These are phyloP conservation scores for Phania funesta DNA, from an alignment of 2,888 invertebrate genomes.

Conservation along the genomic window DNA sequence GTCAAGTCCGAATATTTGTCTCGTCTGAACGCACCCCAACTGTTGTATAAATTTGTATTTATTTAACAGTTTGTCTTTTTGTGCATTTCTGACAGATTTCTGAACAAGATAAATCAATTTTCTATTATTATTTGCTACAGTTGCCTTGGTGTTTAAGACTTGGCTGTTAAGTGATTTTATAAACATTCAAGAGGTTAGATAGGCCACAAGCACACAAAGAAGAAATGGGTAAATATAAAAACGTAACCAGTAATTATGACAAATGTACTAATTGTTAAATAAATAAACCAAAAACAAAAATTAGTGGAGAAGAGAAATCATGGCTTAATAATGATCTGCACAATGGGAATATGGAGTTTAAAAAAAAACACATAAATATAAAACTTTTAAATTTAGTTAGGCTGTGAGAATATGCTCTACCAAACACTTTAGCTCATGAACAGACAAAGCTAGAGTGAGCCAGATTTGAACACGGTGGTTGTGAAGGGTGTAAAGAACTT, in stretches of 20 bases:
- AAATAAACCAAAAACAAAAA: slow-evolving; percentile 43
- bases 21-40: too few species aligned
- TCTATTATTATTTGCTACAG: slow-evolving; percentile 43
- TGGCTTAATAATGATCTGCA: background rate
- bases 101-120: slow-evolving; percentile 62
- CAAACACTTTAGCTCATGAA: too few species aligned
- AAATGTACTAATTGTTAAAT: slow-evolving; percentile 56
- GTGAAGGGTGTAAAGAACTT: too few species aligned
- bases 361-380: too few species aligned
- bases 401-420: too few species aligned
- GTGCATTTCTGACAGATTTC: slow-evolving; percentile 31
- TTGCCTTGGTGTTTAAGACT: slow-evolving; percentile 11
- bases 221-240: background rate
- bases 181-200: slow-evolving; percentile 10
- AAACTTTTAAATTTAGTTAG: too few species aligned
- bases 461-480: too few species aligned
- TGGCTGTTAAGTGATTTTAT: slow-evolving; percentile 23
- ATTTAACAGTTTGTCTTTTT: slow-evolving; percentile 42
- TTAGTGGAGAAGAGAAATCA: slow-evolving; percentile 3
- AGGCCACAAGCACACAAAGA: slow-evolving; percentile 15
- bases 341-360: background rate
- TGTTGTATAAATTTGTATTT: slow-evolving; percentile 13
- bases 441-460: too few species aligned
- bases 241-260: slow-evolving; percentile 58
- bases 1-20: too few species aligned